Conservation (phyloP, 2,888 invertebrate genomes). For the Pseudococcus viburni region DNA sequence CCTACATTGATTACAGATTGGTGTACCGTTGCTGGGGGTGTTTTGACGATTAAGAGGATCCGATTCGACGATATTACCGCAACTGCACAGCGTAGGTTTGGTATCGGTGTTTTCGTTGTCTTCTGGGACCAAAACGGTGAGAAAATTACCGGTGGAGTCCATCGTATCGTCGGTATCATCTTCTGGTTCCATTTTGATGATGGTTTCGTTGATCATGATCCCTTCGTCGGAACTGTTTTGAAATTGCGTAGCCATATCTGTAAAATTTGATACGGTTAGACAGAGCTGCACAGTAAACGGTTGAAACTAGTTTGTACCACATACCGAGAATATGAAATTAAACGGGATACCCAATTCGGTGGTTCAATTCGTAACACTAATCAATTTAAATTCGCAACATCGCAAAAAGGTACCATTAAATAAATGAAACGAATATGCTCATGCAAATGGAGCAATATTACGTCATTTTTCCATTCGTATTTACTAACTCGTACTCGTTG, state of each 20-base stretch:
- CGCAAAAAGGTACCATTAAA: neutral
- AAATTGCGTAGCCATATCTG: neutral
- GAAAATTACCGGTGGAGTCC: conserved; percentile 49
- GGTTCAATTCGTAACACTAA: neutral
- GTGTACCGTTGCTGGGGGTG: neutral
- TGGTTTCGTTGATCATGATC: conserved; percentile 56
- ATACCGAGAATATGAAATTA: neutral
- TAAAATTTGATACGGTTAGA: neutral
- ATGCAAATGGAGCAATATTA: neutral
- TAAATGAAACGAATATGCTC: neutral
- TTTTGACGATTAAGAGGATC: conserved; percentile 23
- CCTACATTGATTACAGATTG: conserved; percentile 22
- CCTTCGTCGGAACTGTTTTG: conserved; percentile 27
- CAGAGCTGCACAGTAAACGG: neutral
- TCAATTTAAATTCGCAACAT: neutral
- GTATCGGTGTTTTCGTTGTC: neutral
- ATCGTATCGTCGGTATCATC: conserved; percentile 7
- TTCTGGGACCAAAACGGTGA: conserved; percentile 63
- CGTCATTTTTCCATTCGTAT: conserved; percentile 31
- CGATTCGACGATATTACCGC: conserved; percentile 18
- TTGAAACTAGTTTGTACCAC: conserved; percentile 47
- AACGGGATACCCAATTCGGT: neutral
- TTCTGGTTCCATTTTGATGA: conserved; percentile 62
- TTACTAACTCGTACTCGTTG: neutral
- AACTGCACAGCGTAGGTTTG: conserved; percentile 53